Base-by-base conservation (phyloP, 2,888 invertebrate species). In the Limnephilus auricula region DNA sequence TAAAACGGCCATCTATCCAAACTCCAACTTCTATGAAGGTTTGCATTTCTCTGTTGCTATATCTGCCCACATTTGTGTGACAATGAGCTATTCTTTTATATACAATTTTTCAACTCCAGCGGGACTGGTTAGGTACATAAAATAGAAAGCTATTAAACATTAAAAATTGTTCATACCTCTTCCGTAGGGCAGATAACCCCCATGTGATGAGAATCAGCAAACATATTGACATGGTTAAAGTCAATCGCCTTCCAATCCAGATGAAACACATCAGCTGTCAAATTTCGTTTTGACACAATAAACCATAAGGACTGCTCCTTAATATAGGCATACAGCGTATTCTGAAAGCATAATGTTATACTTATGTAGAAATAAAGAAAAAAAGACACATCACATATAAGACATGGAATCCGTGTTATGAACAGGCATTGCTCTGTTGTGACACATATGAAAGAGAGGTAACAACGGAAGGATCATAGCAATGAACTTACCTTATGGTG, bases 161-260 rank as follows among this genome's bases (percentile, higher is more conserved):
- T 9, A n/a, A 65, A 80, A 31, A 3, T 31, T 45, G 34, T 85
- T 40, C 84, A 34, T 95, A 98, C 98, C 95, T 98, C 98, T 96
- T 97, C 97, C 85, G 97, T 97, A 34, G 98, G 97, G 91, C 97
- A 97, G 92, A 98, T 97, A 94, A 97, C 97, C 93, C 98, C 98
- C 91, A 98, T 95, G 94, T 97, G 97, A 93, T 98, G 97, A 50
- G 98, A 98, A 95, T 98, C 98, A 85, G 98, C 97, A 94, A 98
- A 98, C 15, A 89, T 84, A 31, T 91, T 85, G 10, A 90, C 88
- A 30, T 91, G 90, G 18, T 84, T 90, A 12, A 45, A 32, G 79
- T 80, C 18, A 34, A 90, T 85, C 25, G 45, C 87, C 18, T 87
- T 86, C 40, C 79, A 80, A 13, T 79, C 34, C 90, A 92, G 91